These are phyloP conservation scores for Myanophis thanlyinensis DNA, from an alignment of 2,113 vertebrate genomes.

Conservation along the genomic window DNA sequence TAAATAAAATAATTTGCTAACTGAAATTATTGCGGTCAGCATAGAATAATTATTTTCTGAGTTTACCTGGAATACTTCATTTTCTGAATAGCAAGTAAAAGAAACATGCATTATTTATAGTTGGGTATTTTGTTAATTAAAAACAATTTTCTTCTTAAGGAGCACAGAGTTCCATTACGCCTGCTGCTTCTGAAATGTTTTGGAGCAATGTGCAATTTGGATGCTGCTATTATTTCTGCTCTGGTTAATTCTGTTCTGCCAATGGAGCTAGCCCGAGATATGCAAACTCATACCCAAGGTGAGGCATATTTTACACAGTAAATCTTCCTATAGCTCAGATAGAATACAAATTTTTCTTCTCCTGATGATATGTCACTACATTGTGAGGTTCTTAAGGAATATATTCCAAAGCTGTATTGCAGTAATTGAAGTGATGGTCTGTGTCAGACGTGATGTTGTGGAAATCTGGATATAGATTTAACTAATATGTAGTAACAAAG, in stretches of 20 bases:
- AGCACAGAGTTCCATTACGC: constrained; percentile 85
- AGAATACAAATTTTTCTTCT: not conserved
- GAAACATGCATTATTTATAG: not conserved
- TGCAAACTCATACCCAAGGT: constrained; percentile 93
- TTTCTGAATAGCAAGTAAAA: not conserved
- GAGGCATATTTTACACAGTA: constrained; percentile 22
- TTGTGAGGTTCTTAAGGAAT: not conserved
- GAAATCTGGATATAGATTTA: not conserved
- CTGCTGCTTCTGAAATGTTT: constrained; percentile 95
- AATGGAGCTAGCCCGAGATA: constrained; percentile 95
- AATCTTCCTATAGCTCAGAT: not conserved
- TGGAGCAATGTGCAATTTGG: constrained; percentile 95
- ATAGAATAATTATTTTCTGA: not conserved
- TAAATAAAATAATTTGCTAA: not conserved
- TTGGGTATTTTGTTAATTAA: not conserved
- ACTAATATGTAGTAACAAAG: not conserved
- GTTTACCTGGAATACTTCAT: not conserved
- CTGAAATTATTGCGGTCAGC: not conserved
- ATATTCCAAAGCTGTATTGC: not conserved
- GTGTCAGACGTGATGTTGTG: not conserved
- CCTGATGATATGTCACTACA: not conserved
- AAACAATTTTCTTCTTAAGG: constrained; percentile 69
- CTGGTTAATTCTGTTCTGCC: constrained; percentile 95
- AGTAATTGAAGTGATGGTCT: not conserved
- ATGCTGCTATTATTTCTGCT: constrained; percentile 86